Conservation (phyloP, 2,113 vertebrate genomes). For the Turdus rufiventris region DNA sequence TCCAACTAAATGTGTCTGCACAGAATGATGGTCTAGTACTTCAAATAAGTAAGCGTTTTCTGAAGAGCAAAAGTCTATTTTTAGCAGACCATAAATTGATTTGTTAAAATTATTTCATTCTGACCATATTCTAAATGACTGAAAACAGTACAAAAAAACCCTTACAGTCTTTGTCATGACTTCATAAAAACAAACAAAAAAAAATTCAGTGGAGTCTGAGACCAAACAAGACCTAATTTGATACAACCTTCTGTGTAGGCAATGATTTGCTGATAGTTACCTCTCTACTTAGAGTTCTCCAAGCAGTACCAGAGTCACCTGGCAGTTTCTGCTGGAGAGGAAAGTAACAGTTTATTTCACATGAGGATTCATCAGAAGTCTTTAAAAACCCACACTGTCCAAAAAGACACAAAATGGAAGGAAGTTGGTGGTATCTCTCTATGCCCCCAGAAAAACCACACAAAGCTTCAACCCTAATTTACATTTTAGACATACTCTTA, state of each 20-base stretch:
- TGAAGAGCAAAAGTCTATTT: neutral
- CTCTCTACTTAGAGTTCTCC: neutral
- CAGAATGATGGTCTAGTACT: neutral
- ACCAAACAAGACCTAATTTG: neutral
- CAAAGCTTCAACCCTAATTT: neutral
- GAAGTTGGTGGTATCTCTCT: neutral
- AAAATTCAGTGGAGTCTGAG: neutral
- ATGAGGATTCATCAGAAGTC: neutral
- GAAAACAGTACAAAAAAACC: neutral
- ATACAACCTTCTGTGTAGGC: neutral
- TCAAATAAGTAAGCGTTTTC: neutral
- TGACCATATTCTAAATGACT: neutral
- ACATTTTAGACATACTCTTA: neutral
- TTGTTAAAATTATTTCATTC: neutral
- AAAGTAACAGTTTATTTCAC: neutral
- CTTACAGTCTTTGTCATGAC: neutral
- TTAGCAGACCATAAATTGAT: neutral
- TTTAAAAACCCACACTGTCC: neutral
- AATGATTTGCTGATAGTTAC: neutral
- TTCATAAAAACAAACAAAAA: neutral
- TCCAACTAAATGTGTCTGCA: neutral
- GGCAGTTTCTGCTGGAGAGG: neutral
- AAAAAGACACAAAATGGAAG: neutral
- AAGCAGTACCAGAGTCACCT: neutral
- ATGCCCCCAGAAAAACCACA: accelerated